Percentiles rank a stretch among this genome's conserved stretches.
Evolutionary conservation across 2,113 vertebrate genomes (phyloP).

Genomic region (Salvelinus alpinus): DNA sequence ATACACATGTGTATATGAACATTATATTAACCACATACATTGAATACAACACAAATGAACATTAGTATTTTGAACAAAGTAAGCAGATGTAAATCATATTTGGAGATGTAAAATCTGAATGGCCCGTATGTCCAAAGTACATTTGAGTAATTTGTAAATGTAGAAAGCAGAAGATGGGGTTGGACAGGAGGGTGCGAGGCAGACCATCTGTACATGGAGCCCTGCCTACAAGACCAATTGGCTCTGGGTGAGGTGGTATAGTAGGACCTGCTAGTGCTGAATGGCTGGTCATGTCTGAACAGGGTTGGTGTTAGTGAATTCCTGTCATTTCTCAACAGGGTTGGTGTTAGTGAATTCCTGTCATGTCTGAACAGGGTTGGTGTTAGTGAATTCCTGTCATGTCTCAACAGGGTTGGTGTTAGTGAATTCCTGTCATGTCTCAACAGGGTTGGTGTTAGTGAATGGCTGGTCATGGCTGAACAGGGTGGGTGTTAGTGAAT

Average conservation of each 20-base stretch:
- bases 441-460: too few species aligned
- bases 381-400: too few species aligned
- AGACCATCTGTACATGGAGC: constrained; percentile 33
- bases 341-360: too few species aligned
- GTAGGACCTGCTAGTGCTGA: too few species aligned
- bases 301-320: too few species aligned
- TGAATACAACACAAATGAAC: background rate
- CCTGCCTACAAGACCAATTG: background rate
- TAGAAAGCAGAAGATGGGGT: background rate
- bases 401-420: too few species aligned
- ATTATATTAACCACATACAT: background rate
- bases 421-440: too few species aligned
- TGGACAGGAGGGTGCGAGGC: constrained; percentile 16
- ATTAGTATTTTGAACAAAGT: background rate
- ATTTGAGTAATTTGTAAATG: constrained; percentile 9
- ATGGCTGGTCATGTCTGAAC: too few species aligned
- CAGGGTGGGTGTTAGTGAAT: too few species aligned
- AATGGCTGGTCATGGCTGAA: too few species aligned
- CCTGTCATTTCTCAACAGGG: too few species aligned
- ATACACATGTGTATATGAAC: background rate
- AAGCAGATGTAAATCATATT: background rate
- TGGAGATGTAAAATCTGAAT: background rate
- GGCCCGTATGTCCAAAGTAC: background rate
- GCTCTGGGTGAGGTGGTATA: background rate
- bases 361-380: too few species aligned